Evolutionary conservation across 2,113 vertebrate genomes (phyloP), one percentile per base, ranked within the genome.

Genomic region (Tor tambroides): DNA sequence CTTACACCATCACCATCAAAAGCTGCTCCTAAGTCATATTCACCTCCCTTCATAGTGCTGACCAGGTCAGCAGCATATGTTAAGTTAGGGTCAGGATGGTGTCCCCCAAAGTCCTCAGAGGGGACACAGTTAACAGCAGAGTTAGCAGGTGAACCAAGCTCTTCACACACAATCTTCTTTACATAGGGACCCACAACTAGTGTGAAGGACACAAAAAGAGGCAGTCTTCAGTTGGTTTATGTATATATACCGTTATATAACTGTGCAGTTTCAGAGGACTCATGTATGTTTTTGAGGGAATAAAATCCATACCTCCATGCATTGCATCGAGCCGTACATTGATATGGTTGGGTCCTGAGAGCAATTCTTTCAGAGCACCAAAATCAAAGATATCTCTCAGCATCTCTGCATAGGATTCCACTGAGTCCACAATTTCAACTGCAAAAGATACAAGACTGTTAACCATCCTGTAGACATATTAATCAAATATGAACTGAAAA

Each of bases 391-490:
- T 99, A 67, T 91, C 96, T 91, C 97, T 95, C 59, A 99, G 93
- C 98, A 99, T 99, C 14, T 94, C 95, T 0, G 96, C 97, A 1
- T 99, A 99, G 28, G 96, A 96, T 78, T 98, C 97, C 75, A 99
- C 98, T 0, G 97, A 99, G 88, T 99, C 98, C 93, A 99, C 96
- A 49, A 99, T 98, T 93, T 99, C 98, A 94, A 99, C 98, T 99
- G 93, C 56, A 84, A 4, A 15, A 85, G 80, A 85, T 61, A 83
- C 85, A 88, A 2, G 49, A 59, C 0, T n/a, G 46, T 72, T 4
- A 41, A 51, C 6, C 6, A 56, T 21, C 21, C 19, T 56, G 54
- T 56, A 56, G 54, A 56, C 19, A 56, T 2, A 7, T 56, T n/a
- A n/a, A 59, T 59, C 56, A 38, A 54, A 17, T 35, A 8, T 28